phyloP scores from a whole-genome alignment of 2,113 vertebrate genomes.

The Tragelaphus strepsiceros region DNA sequence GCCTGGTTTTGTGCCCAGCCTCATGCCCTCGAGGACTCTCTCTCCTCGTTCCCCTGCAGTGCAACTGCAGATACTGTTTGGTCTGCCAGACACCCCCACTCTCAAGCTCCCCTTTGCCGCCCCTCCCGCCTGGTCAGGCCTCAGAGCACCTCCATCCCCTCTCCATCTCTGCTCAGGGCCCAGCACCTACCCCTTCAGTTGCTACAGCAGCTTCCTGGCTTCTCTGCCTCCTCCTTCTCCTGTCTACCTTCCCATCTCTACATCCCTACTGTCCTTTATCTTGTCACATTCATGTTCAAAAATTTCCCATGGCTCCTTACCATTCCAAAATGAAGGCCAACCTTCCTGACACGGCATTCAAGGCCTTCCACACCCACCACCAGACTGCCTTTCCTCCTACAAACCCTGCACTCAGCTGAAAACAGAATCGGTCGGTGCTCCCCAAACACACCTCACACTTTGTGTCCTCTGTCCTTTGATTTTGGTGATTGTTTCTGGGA shows the following conservation, averaged over 20 bases:
- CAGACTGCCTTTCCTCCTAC: neutral
- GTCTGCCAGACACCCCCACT: too few relatives aligned
- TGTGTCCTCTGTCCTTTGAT: neutral
- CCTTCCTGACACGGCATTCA: neutral
- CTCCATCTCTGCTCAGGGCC: neutral
- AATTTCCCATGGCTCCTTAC: neutral
- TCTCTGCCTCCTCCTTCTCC: neutral
- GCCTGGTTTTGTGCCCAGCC: neutral
- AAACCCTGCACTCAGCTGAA: neutral
- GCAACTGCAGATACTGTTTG: too few relatives aligned
- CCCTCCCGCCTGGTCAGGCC: neutral
- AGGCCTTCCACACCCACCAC: neutral
- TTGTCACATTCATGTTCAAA: neutral
- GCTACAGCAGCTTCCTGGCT: neutral
- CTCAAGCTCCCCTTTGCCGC: neutral
- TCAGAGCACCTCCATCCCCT: neutral
- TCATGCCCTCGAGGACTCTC: fast-evolving
- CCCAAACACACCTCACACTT: neutral
- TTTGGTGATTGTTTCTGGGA: neutral
- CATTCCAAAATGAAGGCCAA: neutral
- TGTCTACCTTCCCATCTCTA: neutral
- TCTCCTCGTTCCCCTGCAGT: neutral
- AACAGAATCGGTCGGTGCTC: neutral
- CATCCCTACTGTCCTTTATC: neutral
- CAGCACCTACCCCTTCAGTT: neutral